Evolutionary conservation across 2,113 vertebrate genomes (phyloP).

Genomic region (Sphaerodactylus townsendi): DNA sequence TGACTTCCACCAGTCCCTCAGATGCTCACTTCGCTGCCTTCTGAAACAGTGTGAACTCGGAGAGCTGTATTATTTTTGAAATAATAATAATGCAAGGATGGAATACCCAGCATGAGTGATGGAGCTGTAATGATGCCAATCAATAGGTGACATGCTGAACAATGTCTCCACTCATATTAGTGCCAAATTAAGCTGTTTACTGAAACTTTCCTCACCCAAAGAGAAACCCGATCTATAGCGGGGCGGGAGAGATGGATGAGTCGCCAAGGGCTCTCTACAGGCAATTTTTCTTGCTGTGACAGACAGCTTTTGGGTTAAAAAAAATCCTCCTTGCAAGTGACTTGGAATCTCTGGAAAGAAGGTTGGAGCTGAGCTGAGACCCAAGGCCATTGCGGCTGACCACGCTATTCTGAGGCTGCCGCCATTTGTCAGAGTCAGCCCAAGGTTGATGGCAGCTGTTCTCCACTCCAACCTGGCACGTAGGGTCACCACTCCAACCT

Average conservation of each 20-base stretch:
- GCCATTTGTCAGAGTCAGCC: too few species aligned
- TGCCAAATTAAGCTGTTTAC: slow-evolving; percentile 62
- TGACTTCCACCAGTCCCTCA: neutral
- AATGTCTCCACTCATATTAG: slow-evolving; percentile 18
- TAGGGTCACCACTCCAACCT: too few species aligned
- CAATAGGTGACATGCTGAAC: slow-evolving; percentile 39
- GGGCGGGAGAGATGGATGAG: slow-evolving; percentile 46
- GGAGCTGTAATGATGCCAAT: neutral
- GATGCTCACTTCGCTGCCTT: neutral
- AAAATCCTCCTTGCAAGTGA: rapidly evolving
- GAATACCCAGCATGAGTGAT: slow-evolving; percentile 23
- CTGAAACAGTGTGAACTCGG: neutral
- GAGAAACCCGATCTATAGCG: rapidly evolving
- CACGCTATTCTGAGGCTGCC: too few species aligned
- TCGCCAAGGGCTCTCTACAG: neutral
- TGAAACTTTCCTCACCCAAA: slow-evolving; percentile 7
- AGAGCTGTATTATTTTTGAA: neutral
- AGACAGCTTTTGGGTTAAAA: neutral
- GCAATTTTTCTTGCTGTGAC: slow-evolving; percentile 34
- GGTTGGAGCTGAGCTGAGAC: rapidly evolving
- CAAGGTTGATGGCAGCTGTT: too few species aligned
- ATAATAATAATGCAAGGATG: neutral
- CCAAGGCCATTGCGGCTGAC: neutral
- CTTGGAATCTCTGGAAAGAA: neutral
- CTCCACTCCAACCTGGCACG: too few species aligned